A percentile compares a stretch with the other conserved stretches of the same genome.
These are phyloP conservation scores for Girardia tigrina DNA, from an alignment of 2,888 invertebrate species.

Conservation along the genomic window DNA sequence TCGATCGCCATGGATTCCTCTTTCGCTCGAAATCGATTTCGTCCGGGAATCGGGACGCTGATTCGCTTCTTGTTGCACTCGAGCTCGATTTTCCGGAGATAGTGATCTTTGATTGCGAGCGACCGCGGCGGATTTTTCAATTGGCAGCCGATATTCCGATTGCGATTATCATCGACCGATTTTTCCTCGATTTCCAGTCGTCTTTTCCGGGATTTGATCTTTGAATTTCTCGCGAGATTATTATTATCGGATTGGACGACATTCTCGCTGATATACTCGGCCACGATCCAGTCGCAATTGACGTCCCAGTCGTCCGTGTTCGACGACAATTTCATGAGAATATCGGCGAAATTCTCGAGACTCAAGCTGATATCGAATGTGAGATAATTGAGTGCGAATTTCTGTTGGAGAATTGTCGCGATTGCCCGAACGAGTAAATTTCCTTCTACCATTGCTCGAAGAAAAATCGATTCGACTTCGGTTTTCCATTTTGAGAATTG, in stretches of 20 bases:
- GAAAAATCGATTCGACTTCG: neutral
- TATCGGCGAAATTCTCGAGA: constrained; percentile 11
- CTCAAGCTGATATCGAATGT: constrained; percentile 15
- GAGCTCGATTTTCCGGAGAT: neutral
- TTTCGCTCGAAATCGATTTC: neutral
- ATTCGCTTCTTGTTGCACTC: constrained; percentile 8
- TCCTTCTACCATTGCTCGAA: neutral
- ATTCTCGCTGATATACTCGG: constrained; percentile 10
- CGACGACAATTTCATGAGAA: neutral
- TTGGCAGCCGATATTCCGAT: neutral
- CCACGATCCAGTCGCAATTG: neutral
- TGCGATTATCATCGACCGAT: neutral
- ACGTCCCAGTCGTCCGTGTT: neutral
- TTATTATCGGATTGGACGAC: neutral
- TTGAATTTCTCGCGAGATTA: neutral
- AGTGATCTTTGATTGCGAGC: neutral
- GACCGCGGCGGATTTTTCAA: neutral
- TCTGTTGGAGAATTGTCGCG: constrained; percentile 1
- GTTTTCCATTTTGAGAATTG: neutral
- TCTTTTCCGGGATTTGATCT: neutral
- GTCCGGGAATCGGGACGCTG: constrained; percentile 5
- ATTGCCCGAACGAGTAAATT: neutral
- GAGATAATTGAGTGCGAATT: neutral
- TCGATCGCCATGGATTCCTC: neutral
- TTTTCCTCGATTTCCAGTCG: neutral